Percentiles rank a stretch among this genome's conserved stretches.
Conservation (phyloP, 2,888 invertebrate species). For the Acrobasis suavella region DNA sequence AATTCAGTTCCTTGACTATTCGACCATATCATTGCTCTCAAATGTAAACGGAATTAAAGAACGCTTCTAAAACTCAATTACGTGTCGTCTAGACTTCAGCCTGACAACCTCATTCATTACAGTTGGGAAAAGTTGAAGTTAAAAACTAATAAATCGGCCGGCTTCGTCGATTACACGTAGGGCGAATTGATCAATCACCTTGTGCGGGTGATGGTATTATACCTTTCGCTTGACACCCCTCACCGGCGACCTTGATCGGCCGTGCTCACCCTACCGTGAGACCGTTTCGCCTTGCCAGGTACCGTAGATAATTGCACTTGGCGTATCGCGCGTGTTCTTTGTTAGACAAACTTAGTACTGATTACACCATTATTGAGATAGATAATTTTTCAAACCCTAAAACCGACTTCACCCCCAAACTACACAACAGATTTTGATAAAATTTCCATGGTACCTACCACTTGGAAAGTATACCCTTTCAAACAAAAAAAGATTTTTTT, state of each 20-base stretch:
- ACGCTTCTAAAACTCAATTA: not conserved
- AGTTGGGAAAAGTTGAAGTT: not conserved
- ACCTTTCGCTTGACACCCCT: slow-evolving; percentile 34
- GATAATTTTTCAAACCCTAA: too few relatives aligned
- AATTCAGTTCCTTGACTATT: not conserved
- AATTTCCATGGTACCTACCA: too few relatives aligned
- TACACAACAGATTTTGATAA: too few relatives aligned
- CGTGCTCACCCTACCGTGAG: slow-evolving; percentile 28
- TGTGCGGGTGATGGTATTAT: slow-evolving; percentile 26
- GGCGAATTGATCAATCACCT: slow-evolving; percentile 7
- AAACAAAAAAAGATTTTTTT: too few relatives aligned
- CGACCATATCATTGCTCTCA: not conserved
- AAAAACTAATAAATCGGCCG: not conserved
- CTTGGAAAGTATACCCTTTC: too few relatives aligned
- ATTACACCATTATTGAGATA: not conserved
- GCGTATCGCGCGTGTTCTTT: not conserved
- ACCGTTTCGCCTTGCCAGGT: slow-evolving; percentile 14
- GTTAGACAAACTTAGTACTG: not conserved
- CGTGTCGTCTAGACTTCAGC: not conserved
- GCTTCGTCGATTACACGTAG: slow-evolving; percentile 4
- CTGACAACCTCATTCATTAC: not conserved
- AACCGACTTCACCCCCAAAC: too few relatives aligned
- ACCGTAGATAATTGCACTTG: slow-evolving; percentile 14
- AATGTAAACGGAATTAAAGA: not conserved
- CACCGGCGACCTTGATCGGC: slow-evolving; percentile 33